Evolutionary conservation across 2,113 vertebrate species (phyloP).

Genomic region (Capreolus pygargus): DNA sequence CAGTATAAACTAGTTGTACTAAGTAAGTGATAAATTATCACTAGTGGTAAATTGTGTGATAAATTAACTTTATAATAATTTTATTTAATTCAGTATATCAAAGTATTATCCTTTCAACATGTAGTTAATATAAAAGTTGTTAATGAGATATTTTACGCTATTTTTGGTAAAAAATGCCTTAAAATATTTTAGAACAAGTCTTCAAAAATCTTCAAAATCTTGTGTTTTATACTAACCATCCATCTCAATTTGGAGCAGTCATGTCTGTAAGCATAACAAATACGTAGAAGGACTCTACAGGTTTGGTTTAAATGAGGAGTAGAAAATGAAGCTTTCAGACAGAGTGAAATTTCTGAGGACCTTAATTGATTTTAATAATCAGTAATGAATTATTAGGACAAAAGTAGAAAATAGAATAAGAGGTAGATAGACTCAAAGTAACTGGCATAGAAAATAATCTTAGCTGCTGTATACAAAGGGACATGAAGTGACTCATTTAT

Average conservation of each 20-base stretch:
- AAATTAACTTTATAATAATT: slow-evolving; percentile 21
- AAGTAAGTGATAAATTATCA: not conserved
- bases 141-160: not conserved
- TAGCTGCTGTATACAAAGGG: not conserved
- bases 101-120: not conserved
- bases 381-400: not conserved
- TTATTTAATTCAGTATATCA: not conserved
- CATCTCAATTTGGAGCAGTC: not conserved
- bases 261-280: not conserved
- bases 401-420: not conserved
- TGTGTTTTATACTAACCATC: not conserved
- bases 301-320: not conserved
- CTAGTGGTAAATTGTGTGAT: not conserved
- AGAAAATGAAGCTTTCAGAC: not conserved
- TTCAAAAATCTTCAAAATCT: not conserved
- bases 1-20: not conserved
- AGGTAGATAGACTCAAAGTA: not conserved
- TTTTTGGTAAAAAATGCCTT: not conserved
- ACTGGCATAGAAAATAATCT: not conserved
- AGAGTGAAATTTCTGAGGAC: slow-evolving; percentile 13
- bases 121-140: not conserved
- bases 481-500: not conserved
- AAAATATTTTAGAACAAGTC: not conserved
- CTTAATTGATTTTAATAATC: not conserved
- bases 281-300: not conserved